Evolutionary conservation across 2,113 vertebrate species (phyloP).

Genomic region (Phalacrocorax aristotelis): DNA sequence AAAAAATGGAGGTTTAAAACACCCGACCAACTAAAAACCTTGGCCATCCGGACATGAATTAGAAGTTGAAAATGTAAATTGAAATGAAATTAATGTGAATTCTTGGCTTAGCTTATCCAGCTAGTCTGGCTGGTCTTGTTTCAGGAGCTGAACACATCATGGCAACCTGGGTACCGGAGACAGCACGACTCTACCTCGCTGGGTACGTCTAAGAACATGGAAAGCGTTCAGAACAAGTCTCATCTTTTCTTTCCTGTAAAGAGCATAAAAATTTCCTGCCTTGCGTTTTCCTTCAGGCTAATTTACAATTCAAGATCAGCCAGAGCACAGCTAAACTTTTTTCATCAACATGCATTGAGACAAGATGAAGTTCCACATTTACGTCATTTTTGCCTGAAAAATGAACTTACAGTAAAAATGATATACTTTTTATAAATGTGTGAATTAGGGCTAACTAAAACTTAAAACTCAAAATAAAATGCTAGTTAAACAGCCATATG

Average conservation of each 20-base stretch:
- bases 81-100: not conserved
- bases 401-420: not conserved
- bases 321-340: not conserved
- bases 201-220: rapidly evolving
- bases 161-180: not conserved
- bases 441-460: not conserved
- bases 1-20: not conserved
- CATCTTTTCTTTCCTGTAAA: not conserved
- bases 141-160: rapidly evolving
- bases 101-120: not conserved
- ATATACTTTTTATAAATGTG: not conserved
- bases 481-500: not conserved
- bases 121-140: not conserved
- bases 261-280: not conserved
- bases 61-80: not conserved
- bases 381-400: not conserved
- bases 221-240: not conserved
- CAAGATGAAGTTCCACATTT: not conserved
- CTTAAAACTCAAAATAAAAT: not conserved
- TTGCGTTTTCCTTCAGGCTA: not conserved
- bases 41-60: not conserved
- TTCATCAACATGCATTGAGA: not conserved
- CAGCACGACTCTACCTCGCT: rapidly evolving
- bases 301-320: not conserved
- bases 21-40: not conserved